Conservation (phyloP, 2,113 vertebrate species). For the Pheucticus melanocephalus region DNA sequence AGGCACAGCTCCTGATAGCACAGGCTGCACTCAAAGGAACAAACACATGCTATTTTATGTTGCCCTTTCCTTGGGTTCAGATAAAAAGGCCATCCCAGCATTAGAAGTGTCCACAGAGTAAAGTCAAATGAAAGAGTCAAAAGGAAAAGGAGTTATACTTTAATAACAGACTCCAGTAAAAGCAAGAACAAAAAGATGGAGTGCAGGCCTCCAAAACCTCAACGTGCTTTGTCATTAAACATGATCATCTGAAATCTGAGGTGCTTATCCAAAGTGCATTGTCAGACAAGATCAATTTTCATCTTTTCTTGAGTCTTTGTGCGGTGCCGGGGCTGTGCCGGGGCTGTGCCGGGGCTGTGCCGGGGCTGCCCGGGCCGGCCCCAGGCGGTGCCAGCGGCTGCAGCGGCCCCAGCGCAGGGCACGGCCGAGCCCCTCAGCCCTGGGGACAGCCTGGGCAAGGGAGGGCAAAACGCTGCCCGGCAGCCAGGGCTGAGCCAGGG, state of each 20-base stretch:
- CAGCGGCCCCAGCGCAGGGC: background rate
- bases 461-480: background rate
- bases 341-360: no score
- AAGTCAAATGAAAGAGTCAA: background rate
- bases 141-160: background rate
- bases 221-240: background rate
- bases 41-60: background rate
- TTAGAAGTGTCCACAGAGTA: background rate
- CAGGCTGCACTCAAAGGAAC: background rate
- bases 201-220: background rate
- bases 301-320: background rate
- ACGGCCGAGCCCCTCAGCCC: background rate
- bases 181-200: background rate
- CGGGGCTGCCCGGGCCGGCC: background rate
- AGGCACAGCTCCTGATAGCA: background rate
- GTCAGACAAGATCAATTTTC: background rate
- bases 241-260: background rate
- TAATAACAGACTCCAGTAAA: background rate
- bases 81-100: background rate
- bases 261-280: background rate
- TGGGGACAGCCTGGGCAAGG: background rate
- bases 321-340: rapidly evolving
- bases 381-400: background rate
- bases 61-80: background rate
- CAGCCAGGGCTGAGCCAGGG: background rate